These are phyloP conservation scores for Gallirallus australis DNA, from an alignment of 2,797 vertebrate species.

Conservation along the genomic window DNA sequence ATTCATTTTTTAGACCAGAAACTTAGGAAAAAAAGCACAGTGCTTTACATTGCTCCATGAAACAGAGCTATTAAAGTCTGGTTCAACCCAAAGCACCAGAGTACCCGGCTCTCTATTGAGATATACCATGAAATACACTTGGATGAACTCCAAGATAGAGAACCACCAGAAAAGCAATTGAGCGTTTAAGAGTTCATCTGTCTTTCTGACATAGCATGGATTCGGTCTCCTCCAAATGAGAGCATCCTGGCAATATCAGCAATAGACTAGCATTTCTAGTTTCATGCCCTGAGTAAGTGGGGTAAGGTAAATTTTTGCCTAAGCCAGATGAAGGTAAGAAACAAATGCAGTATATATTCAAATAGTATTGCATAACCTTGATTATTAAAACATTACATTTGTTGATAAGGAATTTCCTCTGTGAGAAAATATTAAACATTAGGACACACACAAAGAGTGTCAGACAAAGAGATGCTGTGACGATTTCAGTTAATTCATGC, in stretches of 20 bases:
- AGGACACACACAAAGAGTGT: neutral
- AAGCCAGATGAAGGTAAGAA: neutral
- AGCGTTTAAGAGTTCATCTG: conserved; percentile 25
- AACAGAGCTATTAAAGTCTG: neutral
- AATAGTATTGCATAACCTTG: neutral
- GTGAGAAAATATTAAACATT: neutral
- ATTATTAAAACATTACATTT: neutral
- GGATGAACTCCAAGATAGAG: neutral
- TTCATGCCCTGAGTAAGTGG: neutral
- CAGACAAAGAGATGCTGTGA: neutral
- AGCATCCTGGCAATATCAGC: neutral
- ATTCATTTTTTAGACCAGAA: neutral
- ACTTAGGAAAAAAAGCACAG: neutral
- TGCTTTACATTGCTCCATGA: neutral
- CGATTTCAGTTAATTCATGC: neutral
- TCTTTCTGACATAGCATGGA: conserved; percentile 28
- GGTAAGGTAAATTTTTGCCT: neutral
- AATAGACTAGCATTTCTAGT: neutral
- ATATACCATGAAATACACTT: neutral
- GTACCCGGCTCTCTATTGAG: neutral
- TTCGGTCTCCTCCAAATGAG: neutral
- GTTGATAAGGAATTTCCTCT: neutral
- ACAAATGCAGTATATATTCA: neutral
- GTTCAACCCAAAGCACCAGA: neutral
- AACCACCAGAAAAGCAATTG: conserved; percentile 3